Base-by-base conservation (phyloP, 2,888 invertebrate genomes). In the Gortyna flavago region DNA sequence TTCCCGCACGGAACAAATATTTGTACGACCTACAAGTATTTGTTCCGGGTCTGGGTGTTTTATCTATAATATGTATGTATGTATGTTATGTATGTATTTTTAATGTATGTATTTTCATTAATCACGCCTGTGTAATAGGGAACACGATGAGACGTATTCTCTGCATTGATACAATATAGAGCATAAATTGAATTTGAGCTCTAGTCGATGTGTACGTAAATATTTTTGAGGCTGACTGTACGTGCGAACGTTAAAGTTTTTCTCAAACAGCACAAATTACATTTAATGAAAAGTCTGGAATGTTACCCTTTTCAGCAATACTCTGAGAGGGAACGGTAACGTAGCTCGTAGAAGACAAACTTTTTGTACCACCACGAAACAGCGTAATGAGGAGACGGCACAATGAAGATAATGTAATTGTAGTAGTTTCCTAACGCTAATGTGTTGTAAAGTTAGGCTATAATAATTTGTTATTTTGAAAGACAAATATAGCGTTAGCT, bases 341-440 rank as follows among this genome's bases (percentile, higher is more conserved):
- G 32, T 61, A 32, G 66, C 77, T 72, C 21, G 70, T 41, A 69
- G 32, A 25, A 9, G 38, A 38, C 65, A 48, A 79, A 74, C 41
- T 79, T 77, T 73, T 25, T 38, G 67, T 57, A 54, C 32, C 18
- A 72, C 80, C 68, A 61, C 32, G 57, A 75, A 44, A 48, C 44
- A 59, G 13, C 59, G 48, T 72, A 68, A 72, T 61, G 65, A 75
- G 65, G 57, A 69, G 54, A 66, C 59, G 70, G 13, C 21, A 29
- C 69, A 41, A 59, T 67, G 57, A 25, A 77, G 21, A 72, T 76
- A 70, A n/a, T 57, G 6, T 64, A 59, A 67, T 66, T 72, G 57
- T 41, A 54, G 66, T 62, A 75, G 41, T 83, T 61, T 11, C 2
- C 16, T 72, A 69, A 75, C 64, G 35, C 25, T 65, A 51, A 66